Base-by-base conservation (phyloP, 2,888 invertebrate species). In the Idaea dimidiata region DNA sequence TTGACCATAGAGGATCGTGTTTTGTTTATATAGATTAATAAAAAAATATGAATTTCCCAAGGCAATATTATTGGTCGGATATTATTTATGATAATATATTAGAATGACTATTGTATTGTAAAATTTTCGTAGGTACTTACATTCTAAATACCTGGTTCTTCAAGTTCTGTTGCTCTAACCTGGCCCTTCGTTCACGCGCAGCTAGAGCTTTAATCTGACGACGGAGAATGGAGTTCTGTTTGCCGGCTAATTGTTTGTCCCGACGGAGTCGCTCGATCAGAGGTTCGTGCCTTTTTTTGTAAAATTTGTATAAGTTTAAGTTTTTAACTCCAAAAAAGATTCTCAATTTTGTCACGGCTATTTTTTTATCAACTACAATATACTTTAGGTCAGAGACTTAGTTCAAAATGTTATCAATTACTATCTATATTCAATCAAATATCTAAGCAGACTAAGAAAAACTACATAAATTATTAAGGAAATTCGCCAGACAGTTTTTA, bases 261-360 rank as follows among this genome's bases (percentile, higher is more conserved):
- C 89, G 83, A 6, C 93, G 86, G 43, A 93, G 72, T 17, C 93
- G 84, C 16, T 93, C 93, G 69, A 93, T 81, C 0, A 90, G 68
- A 0, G 91, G 85, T 65, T 93, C 93, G 74, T 92, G 89, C 92
- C 93, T 93, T n/a, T n/a, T n/a, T n/a, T n/a, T n/a, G 62, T 54
- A 70, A 66, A 54, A 17, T 55, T 4, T 14, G 53, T 53, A 53
- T 24, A 24, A 24, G 24, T 24, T 1, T 24, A 24, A 24, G 24
- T n/a, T 53, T 53, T 53, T 4, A n/a, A 53, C 53, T 4, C 8
- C 0, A 8, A 53, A 53, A 53, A 53, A 53, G 3, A 5, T 53
- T 53, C 8, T 8, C 53, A 53, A 53, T 53, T 53, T 10, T 53
- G n/a, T 5, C 8, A 24, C 24, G 24, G 24, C 24, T 24, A 24